Evolutionary conservation across 2,797 vertebrate species (phyloP).

Genomic region (Spondyliosoma cantharus): DNA sequence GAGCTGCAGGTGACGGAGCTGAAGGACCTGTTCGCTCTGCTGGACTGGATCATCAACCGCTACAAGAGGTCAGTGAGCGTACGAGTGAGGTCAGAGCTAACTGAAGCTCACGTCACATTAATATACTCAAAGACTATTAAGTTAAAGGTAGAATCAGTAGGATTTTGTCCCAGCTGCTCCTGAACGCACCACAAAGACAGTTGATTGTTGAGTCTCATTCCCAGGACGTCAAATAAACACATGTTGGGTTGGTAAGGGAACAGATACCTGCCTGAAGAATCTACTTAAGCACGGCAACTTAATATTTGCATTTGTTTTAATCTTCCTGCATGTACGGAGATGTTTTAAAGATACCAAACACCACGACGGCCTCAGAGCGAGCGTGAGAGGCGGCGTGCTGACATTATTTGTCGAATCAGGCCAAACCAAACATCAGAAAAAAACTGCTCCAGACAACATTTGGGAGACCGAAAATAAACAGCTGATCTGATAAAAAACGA

Average conservation of each 20-base stretch:
- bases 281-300: too few species aligned
- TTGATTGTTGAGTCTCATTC: too few species aligned
- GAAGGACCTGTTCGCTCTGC: slow-evolving; percentile 84
- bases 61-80: slow-evolving; percentile 86
- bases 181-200: too few species aligned
- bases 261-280: too few species aligned
- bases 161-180: too few species aligned
- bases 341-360: not conserved
- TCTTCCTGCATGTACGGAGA: not conserved
- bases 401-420: slow-evolving; percentile 56
- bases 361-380: not conserved
- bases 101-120: too few species aligned
- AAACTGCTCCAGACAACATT: slow-evolving; percentile 45
- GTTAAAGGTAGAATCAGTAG: too few species aligned
- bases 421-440: slow-evolving; percentile 23
- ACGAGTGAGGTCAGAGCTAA: too few species aligned
- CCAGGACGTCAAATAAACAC: too few species aligned
- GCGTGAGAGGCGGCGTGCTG: slow-evolving; percentile 10
- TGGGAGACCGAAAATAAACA: slow-evolving; percentile 56
- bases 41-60: slow-evolving; percentile 88
- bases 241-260: too few species aligned
- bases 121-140: too few species aligned
- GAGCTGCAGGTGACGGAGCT: slow-evolving; percentile 65
- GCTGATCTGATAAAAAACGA: slow-evolving; percentile 43
- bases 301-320: too few species aligned